These are phyloP conservation scores for Hyalella azteca DNA, from an alignment of 2,888 invertebrate species.

Conservation along the genomic window DNA sequence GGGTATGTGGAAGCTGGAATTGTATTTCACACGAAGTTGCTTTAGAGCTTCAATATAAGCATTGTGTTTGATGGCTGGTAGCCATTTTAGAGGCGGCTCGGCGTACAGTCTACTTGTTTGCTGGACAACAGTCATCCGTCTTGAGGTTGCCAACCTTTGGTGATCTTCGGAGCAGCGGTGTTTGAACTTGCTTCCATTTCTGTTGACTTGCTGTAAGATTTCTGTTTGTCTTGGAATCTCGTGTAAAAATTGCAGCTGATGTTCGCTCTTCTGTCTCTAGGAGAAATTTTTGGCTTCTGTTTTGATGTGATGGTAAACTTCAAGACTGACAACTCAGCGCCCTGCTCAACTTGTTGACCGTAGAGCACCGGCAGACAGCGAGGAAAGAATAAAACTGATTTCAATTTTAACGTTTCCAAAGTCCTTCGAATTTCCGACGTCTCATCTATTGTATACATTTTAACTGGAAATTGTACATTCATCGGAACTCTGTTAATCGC, in stretches of 20 bases:
- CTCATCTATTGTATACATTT: no score
- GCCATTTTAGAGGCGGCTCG: slow-evolving; percentile 20
- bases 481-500: no score
- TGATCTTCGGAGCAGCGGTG: slow-evolving; percentile 24
- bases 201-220: slow-evolving; percentile 36
- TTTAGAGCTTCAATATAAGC: no score
- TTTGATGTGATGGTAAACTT: slow-evolving; percentile 32
- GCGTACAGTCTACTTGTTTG: background rate
- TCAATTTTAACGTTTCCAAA: background rate
- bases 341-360: slow-evolving; percentile 4
- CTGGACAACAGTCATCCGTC: slow-evolving; percentile 32
- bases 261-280: slow-evolving; percentile 27
- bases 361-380: no score
- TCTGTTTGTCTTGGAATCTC: slow-evolving; percentile 34
- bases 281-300: slow-evolving; percentile 36
- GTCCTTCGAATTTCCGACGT: no score
- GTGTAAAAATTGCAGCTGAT: slow-evolving; percentile 37
- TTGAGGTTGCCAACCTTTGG: slow-evolving; percentile 28
- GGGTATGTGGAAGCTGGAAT: no score
- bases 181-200: slow-evolving; percentile 36
- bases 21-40: no score
- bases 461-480: no score
- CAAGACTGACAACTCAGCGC: slow-evolving; percentile 3
- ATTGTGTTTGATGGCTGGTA: slow-evolving; percentile 7
- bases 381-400: background rate